These are phyloP conservation scores for Sceliomorpha sp. DNA, from an alignment of 2,888 invertebrate genomes.

Conservation along the genomic window DNA sequence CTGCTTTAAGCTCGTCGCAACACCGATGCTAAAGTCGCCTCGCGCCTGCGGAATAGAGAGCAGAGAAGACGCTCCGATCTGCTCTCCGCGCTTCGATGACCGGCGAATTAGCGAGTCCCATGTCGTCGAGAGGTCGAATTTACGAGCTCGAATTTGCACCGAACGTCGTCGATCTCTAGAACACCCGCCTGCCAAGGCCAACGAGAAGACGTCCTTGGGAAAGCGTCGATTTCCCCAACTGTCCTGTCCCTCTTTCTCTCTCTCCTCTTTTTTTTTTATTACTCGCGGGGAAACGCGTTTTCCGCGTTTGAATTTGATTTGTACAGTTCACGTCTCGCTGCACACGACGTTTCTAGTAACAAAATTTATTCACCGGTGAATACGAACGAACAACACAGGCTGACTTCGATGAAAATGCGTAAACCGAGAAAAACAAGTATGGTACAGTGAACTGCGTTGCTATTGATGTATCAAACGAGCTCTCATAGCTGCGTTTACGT, in stretches of 20 bases:
- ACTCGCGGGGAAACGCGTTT: conserved; percentile 4
- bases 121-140: conserved; percentile 9
- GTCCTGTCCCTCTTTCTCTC: conserved; percentile 28
- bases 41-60: conserved; percentile 10
- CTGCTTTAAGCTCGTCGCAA: conserved; percentile 10
- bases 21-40: conserved; percentile 17
- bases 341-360: conserved; percentile 3
- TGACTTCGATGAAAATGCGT: no score
- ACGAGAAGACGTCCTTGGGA: no score
- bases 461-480: no score
- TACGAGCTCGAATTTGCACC: no score
- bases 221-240: neutral
- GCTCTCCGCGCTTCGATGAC: neutral
- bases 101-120: conserved; percentile 58
- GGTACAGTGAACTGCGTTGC: neutral
- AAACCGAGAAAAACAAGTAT: no score
- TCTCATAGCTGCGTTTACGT: no score
- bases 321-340: conserved; percentile 13
- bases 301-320: conserved; percentile 19
- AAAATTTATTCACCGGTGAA: conserved; percentile 12
- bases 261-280: neutral
- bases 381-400: conserved; percentile 13
- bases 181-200: no score
- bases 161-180: no score
- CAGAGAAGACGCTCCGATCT: conserved; percentile 5